Percentiles rank a stretch among this genome's conserved stretches.
These are phyloP conservation scores for Pyrocephalus nanus DNA, from an alignment of 2,797 vertebrate species.

Conservation along the genomic window DNA sequence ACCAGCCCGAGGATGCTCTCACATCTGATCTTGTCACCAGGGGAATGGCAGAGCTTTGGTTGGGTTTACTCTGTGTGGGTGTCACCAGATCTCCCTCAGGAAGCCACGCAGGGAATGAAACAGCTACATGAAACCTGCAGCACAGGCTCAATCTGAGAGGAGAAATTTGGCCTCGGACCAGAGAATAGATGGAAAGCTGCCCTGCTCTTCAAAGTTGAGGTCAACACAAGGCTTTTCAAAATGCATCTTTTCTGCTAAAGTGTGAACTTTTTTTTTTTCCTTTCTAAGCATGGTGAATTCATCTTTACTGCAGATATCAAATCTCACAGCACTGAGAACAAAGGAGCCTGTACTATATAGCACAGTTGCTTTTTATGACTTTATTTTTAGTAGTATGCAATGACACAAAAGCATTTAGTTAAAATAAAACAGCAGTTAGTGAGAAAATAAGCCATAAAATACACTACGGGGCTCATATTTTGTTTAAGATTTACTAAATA, in stretches of 20 bases:
- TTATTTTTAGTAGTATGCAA: constrained; percentile 44
- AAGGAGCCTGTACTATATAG: not conserved
- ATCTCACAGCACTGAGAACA: constrained; percentile 8
- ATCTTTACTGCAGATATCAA: not conserved
- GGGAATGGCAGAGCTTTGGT: accelerated
- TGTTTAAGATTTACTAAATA: constrained; percentile 56
- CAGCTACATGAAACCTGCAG: not conserved
- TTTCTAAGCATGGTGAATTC: not conserved
- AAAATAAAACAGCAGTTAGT: constrained; percentile 57
- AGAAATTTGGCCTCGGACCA: not conserved
- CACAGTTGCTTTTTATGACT: constrained; percentile 18
- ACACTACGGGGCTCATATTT: constrained; percentile 24
- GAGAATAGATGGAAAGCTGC: not conserved
- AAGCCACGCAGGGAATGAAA: not conserved
- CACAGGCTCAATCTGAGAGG: not conserved
- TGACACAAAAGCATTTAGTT: constrained; percentile 47
- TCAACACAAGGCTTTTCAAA: constrained; percentile 8
- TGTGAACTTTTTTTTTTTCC: not conserved
- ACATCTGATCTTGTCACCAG: accelerated
- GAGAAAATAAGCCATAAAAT: constrained; percentile 48
- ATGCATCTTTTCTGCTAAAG: not conserved
- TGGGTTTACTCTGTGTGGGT: not conserved
- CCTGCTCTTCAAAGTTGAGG: not conserved
- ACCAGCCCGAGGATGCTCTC: not conserved
- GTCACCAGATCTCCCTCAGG: not conserved